Evolutionary conservation across 2,888 invertebrate genomes (phyloP).

Genomic region (Neocrepidodera transversa): DNA sequence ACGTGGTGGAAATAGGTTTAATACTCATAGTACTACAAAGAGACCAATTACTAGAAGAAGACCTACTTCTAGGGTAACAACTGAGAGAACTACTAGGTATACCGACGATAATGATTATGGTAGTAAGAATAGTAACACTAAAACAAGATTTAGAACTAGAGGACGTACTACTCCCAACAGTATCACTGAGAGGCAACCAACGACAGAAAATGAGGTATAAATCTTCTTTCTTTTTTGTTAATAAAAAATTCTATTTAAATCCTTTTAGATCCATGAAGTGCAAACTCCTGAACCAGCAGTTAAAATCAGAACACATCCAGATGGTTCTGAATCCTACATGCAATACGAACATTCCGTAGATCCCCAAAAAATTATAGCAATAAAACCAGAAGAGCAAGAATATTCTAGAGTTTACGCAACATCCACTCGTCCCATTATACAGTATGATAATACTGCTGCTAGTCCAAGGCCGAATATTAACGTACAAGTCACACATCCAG

Average conservation of each 20-base stretch:
- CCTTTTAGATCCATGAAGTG: slow-evolving; percentile 32
- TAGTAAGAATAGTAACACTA: slow-evolving; percentile 34
- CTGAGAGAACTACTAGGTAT: slow-evolving; percentile 44
- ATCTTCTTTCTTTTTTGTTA: not conserved
- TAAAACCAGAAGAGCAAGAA: slow-evolving; percentile 28
- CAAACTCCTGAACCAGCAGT: slow-evolving; percentile 31
- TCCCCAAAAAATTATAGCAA: slow-evolving; percentile 39
- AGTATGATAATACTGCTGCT: slow-evolving; percentile 39
- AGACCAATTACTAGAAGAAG: slow-evolving; percentile 58
- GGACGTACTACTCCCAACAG: slow-evolving; percentile 47
- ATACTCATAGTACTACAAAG: slow-evolving; percentile 58
- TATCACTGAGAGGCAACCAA: slow-evolving; percentile 43
- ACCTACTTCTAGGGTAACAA: slow-evolving; percentile 52
- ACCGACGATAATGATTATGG: slow-evolving; percentile 37
- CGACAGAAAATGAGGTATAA: slow-evolving; percentile 45
- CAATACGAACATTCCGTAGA: slow-evolving; percentile 47
- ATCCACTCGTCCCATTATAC: slow-evolving; percentile 35
- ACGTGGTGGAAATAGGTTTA: slow-evolving; percentile 61
- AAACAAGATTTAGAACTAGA: slow-evolving; percentile 54
- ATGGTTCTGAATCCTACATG: slow-evolving; percentile 47
- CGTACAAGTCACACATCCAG: slow-evolving; percentile 45
- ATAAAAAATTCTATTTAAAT: too few species aligned
- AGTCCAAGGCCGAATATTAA: slow-evolving; percentile 43
- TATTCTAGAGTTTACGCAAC: slow-evolving; percentile 37
- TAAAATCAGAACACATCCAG: slow-evolving; percentile 15